Evolutionary conservation across 2,113 vertebrate genomes (phyloP), one percentile per base, ranked within the genome.

Genomic region (Larimichthys crocea): DNA sequence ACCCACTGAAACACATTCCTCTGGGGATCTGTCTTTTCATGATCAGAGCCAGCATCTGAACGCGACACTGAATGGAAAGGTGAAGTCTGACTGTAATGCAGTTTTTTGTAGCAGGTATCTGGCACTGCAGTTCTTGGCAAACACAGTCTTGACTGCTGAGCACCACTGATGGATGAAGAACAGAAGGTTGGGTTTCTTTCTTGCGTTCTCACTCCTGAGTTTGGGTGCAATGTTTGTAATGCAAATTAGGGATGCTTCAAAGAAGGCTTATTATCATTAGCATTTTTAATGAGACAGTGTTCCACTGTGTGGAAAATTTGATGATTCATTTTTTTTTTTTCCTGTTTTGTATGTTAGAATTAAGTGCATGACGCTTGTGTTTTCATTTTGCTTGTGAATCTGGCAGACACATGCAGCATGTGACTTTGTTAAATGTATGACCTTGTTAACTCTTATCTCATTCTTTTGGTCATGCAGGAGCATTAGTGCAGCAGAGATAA

Each of bases 231-330:
- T 95, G 94, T 96, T 97, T 97, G 95, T 96, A 95, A 97, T 98
- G 97, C 95, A 97, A 96, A 98, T 97, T 93, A 95, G 89, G 89
- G 87, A 82, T 71, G 93, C 94, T 96, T 97, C 96, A 97, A 96
- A 97, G 94, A 79, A 94, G 86, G 61, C 87, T 94, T 93, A 96
- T 97, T 97, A 95, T 93, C 96, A 96, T 97, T 97, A 95, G 94
- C 96, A 96, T 97, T 97, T 96, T 94, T 94, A 95, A 92, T 88
- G 55, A 81, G 72, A 89, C 83, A 89, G 59, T 77, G 72, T 56
- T 74, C 66, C 40, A 64, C 88, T 84, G 64, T 88, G 76, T 69
- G 56, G 55, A 75, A 59, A 83, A 80, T 81, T 75, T 17, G 66
- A 66, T 79, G 79, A 82, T 85, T 80, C 59, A 10, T 56, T 80